Base-by-base conservation (phyloP, 2,888 invertebrate genomes). In the Diadromus collaris region DNA sequence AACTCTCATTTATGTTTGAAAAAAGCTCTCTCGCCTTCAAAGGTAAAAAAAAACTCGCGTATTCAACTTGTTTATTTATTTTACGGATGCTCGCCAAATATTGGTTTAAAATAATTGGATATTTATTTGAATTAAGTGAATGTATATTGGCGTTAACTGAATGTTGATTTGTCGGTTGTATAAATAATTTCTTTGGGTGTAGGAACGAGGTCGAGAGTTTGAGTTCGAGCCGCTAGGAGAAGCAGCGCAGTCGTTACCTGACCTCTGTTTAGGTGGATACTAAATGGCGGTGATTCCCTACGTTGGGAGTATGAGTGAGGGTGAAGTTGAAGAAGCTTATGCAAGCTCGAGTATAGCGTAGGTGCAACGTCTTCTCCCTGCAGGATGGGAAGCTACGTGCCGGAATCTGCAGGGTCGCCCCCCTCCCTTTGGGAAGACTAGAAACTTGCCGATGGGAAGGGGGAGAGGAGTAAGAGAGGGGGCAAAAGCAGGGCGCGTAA, bases 401-500 rank as follows among this genome's bases (percentile, higher is more conserved):
- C 44, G 16, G 69, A 63, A 34, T 46, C 54, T 75, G 27, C 16
- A 38, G 51, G 38, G 9, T 41, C 21, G 0, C 2, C 16, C 21
- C 32, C 10, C 7, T 16, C 16, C 51, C 38, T 27, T 58, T 6
- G 21, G 63, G 19, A 72, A 63, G 51, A 38, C 70, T 29, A 41
- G 60, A 65, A 41, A 65, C 32, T 61, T 54, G 63, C 29, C 60
- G 38, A 32, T 27, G 19, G 13, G 34, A 21, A 10, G 24, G 48
- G 38, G 48, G 46, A 64, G 58, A 69, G n/a, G 51, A 19, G 38
- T 56, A 21, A 7, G 41, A 27, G 48, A 56, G 38, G 29, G 46
- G 34, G 21, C 13, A 32, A 54, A 51, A 46, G 68, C 41, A 41
- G 46, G 67, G 61, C 63, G 71, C 80, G 84, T 84, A 85, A 85